Evolutionary conservation across 1,140 invertebrate species (phyloP), one percentile per base, ranked within the genome.

Genomic region (Anastrepha obliqua): DNA sequence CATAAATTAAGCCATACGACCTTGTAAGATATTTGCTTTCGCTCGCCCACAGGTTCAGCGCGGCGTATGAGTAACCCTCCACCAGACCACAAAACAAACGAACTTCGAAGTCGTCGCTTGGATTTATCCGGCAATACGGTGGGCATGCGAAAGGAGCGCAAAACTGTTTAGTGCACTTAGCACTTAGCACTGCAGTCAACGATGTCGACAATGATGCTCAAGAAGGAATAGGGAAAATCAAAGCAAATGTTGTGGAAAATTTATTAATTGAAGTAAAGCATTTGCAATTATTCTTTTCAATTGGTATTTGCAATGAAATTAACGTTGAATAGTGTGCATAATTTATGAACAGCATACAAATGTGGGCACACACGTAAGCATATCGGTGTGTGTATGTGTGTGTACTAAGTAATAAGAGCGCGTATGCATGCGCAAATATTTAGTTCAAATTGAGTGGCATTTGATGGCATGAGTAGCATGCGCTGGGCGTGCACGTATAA

Each of bases 241-340:
- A 67, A 67, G 29, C 39, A 74, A 29, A 47, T 74, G 15, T 74
- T 47, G 39, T 74, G 67, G 29, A 74, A 15, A 74, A n/a, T 74
- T 47, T 74, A 74, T 74, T 74, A 44, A 74, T 74, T 74, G 67
- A 74, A 39, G 67, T 47, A 74, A 74, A 74, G 15, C 44, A 74
- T 6, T 44, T 42, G 67, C 67, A 44, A 47, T 44, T 74, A 44
- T 74, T 74, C 67, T 74, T 74, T 39, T 74, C 67, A 44, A 74
- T 74, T 74, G 42, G 29, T 42, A 44, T 74, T 74, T 74, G 39
- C 51, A 44, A 74, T 44, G 67, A 74, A 74, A 44, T 44, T 17
- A 42, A 47, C 15, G 67, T 7, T 74, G 67, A 44, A 47, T 74
- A 42, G 67, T 13, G 11, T 62, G 15, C 11, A 62, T 62, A 62